These are phyloP conservation scores for Aspiorhynchus laticeps DNA, from an alignment of 2,113 vertebrate species.

Conservation along the genomic window DNA sequence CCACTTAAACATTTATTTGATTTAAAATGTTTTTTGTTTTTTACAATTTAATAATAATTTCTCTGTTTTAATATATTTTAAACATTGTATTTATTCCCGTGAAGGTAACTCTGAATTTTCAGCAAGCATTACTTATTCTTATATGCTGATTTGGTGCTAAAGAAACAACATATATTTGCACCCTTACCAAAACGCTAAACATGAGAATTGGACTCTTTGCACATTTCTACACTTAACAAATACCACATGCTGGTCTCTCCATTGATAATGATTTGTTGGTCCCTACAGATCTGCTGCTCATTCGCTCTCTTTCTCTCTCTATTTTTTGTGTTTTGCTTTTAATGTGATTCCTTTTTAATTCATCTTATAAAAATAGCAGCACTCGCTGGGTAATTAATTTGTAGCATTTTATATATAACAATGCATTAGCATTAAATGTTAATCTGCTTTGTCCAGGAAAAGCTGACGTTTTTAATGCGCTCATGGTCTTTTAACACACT, in stretches of 20 bases:
- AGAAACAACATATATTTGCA: neutral
- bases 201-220: neutral
- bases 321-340: neutral
- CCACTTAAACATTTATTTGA: too few relatives aligned
- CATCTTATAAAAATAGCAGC: slow-evolving; percentile 15
- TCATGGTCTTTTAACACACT: slow-evolving; percentile 31
- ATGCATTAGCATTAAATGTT: slow-evolving; percentile 35
- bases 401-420: slow-evolving; percentile 18
- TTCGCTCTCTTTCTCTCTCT: neutral
- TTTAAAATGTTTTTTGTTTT: too few relatives aligned
- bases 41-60: too few relatives aligned
- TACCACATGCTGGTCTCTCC: neutral
- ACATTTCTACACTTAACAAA: neutral
- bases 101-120: too few relatives aligned
- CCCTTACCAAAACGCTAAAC: neutral
- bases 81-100: too few relatives aligned
- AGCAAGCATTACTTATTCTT: neutral
- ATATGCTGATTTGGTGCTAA: neutral
- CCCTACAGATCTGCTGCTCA: slow-evolving; percentile 11
- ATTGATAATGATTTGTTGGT: neutral
- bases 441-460: slow-evolving; percentile 16
- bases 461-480: slow-evolving; percentile 8
- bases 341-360: neutral
- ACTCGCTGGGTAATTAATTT: slow-evolving; percentile 8
- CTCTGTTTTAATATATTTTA: too few relatives aligned